A percentile compares a stretch with the other conserved stretches of the same genome.
These are phyloP conservation scores for Drosophila micromelanica DNA, from an alignment of 1,140 invertebrate species.

Conservation along the genomic window DNA sequence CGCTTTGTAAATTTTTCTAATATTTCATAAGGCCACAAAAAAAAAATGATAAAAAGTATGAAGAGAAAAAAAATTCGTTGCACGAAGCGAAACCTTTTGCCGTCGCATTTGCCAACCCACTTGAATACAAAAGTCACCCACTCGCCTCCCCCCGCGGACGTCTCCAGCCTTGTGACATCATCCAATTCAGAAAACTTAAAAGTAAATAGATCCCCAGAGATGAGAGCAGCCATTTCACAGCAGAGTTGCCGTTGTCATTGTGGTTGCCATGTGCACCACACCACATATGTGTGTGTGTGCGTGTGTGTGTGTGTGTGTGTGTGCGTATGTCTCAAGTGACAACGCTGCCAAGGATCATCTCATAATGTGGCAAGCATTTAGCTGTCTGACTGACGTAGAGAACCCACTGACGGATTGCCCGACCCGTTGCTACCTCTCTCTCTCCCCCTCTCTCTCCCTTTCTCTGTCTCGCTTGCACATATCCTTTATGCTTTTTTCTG, in stretches of 20 bases:
- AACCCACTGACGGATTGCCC: slow-evolving; percentile 61
- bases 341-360: slow-evolving; percentile 78
- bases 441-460: background rate
- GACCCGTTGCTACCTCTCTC: slow-evolving; percentile 4
- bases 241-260: too few species aligned
- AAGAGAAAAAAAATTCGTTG: background rate
- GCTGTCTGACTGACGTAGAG: slow-evolving; percentile 39
- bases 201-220: slow-evolving; percentile 82
- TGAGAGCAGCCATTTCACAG: slow-evolving; percentile 44
- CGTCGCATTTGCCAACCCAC: slow-evolving; percentile 32
- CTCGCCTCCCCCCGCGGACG: slow-evolving; percentile 19
- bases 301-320: slow-evolving; percentile 61
- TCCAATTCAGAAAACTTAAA: slow-evolving; percentile 81
- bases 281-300: slow-evolving; percentile 5
- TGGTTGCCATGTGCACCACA: background rate
- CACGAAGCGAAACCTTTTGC: slow-evolving; percentile 54
- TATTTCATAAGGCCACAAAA: slow-evolving; percentile 61
- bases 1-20: slow-evolving; percentile 76
- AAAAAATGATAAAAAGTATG: slow-evolving; percentile 6
- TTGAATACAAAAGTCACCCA: slow-evolving; percentile 58
- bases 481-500: slow-evolving; percentile 41
- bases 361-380: slow-evolving; percentile 79
- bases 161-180: slow-evolving; percentile 65
- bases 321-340: slow-evolving; percentile 82
- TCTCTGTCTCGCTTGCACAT: slow-evolving; percentile 10